Evolutionary conservation across 2,888 invertebrate genomes (phyloP).

Genomic region (Chymomyza fuscimana): DNA sequence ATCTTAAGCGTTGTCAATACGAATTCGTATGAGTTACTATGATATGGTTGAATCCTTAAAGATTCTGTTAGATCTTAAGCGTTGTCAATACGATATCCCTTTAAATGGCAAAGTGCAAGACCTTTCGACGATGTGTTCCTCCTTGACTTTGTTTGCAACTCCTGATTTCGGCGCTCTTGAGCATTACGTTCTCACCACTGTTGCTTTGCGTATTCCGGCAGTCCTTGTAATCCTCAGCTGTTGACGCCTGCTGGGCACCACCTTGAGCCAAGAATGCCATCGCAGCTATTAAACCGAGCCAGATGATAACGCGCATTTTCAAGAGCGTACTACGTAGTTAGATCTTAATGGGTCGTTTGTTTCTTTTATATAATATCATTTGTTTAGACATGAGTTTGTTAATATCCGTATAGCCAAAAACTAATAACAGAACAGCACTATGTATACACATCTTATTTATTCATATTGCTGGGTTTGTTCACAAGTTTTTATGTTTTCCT

Average conservation of each 20-base stretch:
- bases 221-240: conserved; percentile 19
- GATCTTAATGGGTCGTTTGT: background rate
- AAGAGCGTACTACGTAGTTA: background rate
- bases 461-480: background rate
- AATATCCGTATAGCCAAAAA: background rate
- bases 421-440: background rate
- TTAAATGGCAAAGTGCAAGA: conserved; percentile 34
- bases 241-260: background rate
- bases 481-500: background rate
- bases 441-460: background rate
- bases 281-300: conserved; percentile 4
- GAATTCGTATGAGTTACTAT: too few relatives aligned
- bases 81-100: background rate
- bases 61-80: too few relatives aligned
- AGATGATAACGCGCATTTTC: conserved; percentile 27
- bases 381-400: background rate
- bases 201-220: conserved; percentile 19
- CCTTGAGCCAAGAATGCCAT: background rate
- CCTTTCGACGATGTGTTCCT: conserved; percentile 18
- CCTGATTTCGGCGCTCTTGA: conserved; percentile 9
- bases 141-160: conserved; percentile 16
- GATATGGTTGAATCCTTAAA: too few relatives aligned
- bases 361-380: background rate
- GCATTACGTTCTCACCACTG: conserved; percentile 10
- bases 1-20: too few relatives aligned